Evolutionary conservation across 2,113 vertebrate species (phyloP).

Genomic region (Larimichthys crocea): DNA sequence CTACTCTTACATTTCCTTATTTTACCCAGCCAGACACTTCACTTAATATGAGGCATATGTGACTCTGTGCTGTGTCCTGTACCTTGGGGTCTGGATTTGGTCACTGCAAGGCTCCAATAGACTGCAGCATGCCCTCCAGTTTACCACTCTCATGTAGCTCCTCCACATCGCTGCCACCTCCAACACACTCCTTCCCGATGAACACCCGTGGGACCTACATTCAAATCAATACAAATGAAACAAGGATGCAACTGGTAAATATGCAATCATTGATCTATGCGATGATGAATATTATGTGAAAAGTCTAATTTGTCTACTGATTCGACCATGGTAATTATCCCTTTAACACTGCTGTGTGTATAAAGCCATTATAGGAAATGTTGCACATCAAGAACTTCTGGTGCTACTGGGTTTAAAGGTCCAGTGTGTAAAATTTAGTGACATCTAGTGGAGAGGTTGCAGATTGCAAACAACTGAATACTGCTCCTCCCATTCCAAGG

Average conservation of each 20-base stretch:
- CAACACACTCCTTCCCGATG: conserved; percentile 86
- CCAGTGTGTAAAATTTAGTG: background rate
- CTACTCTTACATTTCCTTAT: too few relatives aligned
- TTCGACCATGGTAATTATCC: background rate
- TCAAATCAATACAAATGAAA: background rate
- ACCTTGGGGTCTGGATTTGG: conserved; percentile 52
- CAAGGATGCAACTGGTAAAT: background rate
- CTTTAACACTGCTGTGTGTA: background rate
- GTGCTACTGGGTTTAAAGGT: too few relatives aligned
- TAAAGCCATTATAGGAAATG: too few relatives aligned
- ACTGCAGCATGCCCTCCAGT: conserved; percentile 77
- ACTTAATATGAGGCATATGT: background rate
- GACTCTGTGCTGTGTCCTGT: conserved; percentile 7
- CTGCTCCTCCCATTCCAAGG: too few relatives aligned
- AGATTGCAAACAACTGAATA: too few relatives aligned
- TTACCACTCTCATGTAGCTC: conserved; percentile 73
- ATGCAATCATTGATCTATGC: background rate
- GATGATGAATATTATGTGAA: too few relatives aligned
- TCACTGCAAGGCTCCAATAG: conserved; percentile 84
- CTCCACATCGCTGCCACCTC: conserved; percentile 84
- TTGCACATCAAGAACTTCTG: background rate
- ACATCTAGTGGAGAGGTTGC: too few relatives aligned
- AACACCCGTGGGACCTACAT: conserved; percentile 89
- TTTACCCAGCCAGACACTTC: background rate
- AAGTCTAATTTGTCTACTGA: too few relatives aligned